Percentiles rank a stretch among this genome's conserved stretches.
Conservation (phyloP, 2,113 vertebrate species). For the Bucco capensis region DNA sequence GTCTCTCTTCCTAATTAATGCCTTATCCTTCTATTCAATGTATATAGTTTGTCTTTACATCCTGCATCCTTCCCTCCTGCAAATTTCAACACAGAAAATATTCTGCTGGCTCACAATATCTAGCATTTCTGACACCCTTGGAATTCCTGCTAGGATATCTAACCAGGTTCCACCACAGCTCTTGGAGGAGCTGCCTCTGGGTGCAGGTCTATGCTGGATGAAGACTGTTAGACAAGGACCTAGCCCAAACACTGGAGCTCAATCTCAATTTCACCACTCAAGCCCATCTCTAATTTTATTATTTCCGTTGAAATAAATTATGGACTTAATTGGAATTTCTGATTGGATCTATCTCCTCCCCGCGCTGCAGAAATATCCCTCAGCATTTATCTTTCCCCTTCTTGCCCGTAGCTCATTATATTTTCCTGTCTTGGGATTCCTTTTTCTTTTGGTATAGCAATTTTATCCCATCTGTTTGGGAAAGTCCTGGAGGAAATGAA, state of each 20-base stretch:
- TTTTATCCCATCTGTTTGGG: constrained; percentile 65
- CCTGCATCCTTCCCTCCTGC: background rate
- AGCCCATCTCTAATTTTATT: constrained; percentile 37
- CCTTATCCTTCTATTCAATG: background rate
- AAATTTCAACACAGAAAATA: background rate
- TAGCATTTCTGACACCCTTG: background rate
- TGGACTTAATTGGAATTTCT: constrained; percentile 65
- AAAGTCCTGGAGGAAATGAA: constrained; percentile 23
- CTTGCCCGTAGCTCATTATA: constrained; percentile 68
- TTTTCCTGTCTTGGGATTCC: constrained; percentile 58
- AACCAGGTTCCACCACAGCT: background rate
- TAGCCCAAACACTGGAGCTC: background rate
- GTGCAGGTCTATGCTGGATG: background rate
- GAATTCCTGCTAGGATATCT: background rate
- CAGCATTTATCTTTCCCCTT: constrained; percentile 58
- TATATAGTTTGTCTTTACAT: too few relatives aligned
- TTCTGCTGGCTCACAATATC: background rate
- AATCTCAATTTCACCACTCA: background rate
- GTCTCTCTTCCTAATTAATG: too few relatives aligned
- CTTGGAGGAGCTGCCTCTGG: background rate
- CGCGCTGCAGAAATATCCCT: constrained; percentile 27
- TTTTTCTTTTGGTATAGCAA: background rate
- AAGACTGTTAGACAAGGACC: background rate
- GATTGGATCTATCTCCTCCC: background rate
- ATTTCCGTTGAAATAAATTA: constrained; percentile 60